A percentile compares a stretch with the other conserved stretches of the same genome.
Conservation (phyloP, 2,797 vertebrate species). For the Caiman crocodilus region DNA sequence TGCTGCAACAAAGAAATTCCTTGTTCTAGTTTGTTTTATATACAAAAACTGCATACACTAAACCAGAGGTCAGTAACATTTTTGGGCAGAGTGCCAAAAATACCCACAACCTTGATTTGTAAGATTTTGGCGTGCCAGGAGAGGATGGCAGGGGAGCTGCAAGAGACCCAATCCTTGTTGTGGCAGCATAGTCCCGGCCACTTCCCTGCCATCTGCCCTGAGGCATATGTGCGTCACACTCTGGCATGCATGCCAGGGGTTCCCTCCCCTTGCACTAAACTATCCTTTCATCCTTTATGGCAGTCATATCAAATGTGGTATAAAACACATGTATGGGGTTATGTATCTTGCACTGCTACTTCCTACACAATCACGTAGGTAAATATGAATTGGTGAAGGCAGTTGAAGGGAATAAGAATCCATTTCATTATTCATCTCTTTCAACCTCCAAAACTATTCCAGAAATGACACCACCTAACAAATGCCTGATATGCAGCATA, state of each 20-base stretch:
- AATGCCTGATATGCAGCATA: background rate
- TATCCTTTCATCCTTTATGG: conserved; percentile 21
- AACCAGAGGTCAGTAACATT: no score
- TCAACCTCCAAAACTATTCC: background rate
- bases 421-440: conserved; percentile 6
- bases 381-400: background rate
- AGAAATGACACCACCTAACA: background rate
- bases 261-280: background rate
- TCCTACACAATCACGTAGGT: background rate
- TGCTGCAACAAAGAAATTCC: background rate
- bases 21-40: conserved; percentile 17
- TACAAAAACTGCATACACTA: background rate
- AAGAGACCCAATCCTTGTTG: no score
- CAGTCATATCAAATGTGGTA: background rate
- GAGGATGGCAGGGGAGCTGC: background rate
- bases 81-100: no score
- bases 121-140: conserved; percentile 23
- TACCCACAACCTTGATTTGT: conserved; percentile 7
- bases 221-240: no score
- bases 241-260: no score
- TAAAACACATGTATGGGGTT: conserved; percentile 23
- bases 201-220: no score
- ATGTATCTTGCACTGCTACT: conserved; percentile 26
- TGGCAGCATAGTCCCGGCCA: no score
- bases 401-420: conserved; percentile 5